Conservation (phyloP, 2,113 vertebrate genomes). For the Hippocampus comes region DNA sequence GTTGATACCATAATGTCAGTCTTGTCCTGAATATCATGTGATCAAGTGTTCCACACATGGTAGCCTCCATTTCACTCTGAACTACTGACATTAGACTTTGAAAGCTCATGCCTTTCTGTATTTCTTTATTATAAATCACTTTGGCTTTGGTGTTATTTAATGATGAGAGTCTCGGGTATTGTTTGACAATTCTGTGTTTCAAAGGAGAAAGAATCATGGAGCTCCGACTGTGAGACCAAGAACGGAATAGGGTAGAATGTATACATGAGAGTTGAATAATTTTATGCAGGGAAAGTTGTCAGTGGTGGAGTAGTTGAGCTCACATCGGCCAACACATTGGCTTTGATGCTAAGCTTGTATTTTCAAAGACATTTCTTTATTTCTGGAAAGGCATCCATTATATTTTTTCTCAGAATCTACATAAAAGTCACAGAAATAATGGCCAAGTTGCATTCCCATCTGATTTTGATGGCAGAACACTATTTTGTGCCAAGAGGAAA, state of each 20-base stretch:
- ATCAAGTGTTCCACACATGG: slow-evolving; percentile 1
- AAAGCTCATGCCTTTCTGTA: neutral
- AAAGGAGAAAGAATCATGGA: neutral
- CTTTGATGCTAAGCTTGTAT: neutral
- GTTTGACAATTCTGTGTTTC: neutral
- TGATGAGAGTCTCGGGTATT: neutral
- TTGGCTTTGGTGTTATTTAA: neutral
- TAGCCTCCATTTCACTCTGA: neutral
- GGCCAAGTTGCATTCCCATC: neutral
- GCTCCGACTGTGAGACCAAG: neutral
- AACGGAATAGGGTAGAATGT: neutral
- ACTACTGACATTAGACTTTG: neutral
- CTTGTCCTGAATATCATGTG: neutral
- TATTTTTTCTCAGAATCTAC: slow-evolving; percentile 1
- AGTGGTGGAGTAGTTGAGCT: neutral
- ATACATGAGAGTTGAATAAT: neutral
- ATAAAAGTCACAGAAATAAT: neutral
- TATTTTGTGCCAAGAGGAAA: slow-evolving; percentile 45
- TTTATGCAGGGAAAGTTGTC: neutral
- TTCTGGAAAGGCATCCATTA: neutral
- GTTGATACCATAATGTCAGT: neutral
- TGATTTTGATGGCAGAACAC: slow-evolving; percentile 25
- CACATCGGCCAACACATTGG: neutral
- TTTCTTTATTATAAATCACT: neutral
- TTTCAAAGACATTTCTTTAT: neutral